Base-by-base conservation (phyloP, 2,113 vertebrate genomes). In the Ibidorhyncha struthersii region DNA sequence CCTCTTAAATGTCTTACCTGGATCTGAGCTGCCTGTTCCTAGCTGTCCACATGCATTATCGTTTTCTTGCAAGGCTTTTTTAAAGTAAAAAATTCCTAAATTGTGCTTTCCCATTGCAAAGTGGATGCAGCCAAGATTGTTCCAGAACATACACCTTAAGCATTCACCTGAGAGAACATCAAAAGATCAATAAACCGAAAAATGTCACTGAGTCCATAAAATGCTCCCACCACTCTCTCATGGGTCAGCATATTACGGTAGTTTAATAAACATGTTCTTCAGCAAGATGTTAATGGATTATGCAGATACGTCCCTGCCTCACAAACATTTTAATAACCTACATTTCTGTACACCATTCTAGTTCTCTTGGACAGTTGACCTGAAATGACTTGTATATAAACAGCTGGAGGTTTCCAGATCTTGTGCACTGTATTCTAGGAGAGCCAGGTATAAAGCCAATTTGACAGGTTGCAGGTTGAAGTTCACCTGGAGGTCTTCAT, bases 61-160 rank as follows among this genome's bases (percentile, higher is more conserved):
- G 0, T 99, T 99, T 97, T 99, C 99, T 96, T 99, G 99, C 50
- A 99, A 98, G 9, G 99, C 99, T 97, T 99, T 99, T 98, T 99
- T 99, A 97, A 99, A 99, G 97, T 99, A 99, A 98, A 99, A 99
- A 96, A 99, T 99, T 58, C 99, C 99, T 59, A 99, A 98, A 65
- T 99, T 99, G 98, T 99, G 99, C 96, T 99, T 99, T 93, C 99
- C 99, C 99, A 99, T 99, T 49, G 99, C 99, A 97, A 99, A 99
- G 97, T 99, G 99, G 95, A 99, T 99, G 96, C 99, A 99, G 67
- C 99, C 99, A 95, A 99, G 99, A 96, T 99, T 99, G 97, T 99
- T 99, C 99, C 99, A 99, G 98, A 99, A 99, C 99, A 99, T 99
- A 94, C 99, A 99, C 10, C 99, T 98, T 74, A 99, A 98, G 96